These are phyloP conservation scores for Lampropteryx suffumata DNA, from an alignment of 2,888 invertebrate genomes.

Conservation along the genomic window DNA sequence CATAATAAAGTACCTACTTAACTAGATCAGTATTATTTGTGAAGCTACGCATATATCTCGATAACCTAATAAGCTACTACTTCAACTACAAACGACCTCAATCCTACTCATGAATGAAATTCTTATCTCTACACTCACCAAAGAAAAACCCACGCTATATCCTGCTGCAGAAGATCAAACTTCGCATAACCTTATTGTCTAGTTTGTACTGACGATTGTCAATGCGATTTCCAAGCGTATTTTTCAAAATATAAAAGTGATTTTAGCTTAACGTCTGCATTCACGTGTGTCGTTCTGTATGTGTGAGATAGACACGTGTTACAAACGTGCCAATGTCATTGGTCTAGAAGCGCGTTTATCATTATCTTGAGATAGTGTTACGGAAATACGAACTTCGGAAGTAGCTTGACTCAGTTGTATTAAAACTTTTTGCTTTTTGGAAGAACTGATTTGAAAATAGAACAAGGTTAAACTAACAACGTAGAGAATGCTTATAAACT, in stretches of 20 bases:
- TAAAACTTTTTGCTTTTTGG: no score
- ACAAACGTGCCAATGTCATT: constrained; percentile 39
- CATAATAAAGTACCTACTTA: no score
- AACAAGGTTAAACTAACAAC: no score
- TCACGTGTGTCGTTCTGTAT: constrained; percentile 10
- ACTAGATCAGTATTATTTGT: no score
- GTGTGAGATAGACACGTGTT: constrained; percentile 19
- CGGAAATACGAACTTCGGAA: background rate
- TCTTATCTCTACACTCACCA: constrained; percentile 8
- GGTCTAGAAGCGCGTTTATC: constrained; percentile 20
- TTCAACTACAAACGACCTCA: constrained; percentile 26
- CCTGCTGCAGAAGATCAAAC: background rate
- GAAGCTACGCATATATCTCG: no score
- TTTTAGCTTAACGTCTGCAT: background rate
- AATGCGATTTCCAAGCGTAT: background rate
- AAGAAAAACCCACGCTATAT: background rate
- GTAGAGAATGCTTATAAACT: no score
- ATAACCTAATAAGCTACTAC: background rate
- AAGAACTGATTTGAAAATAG: no score
- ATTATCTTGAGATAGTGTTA: constrained; percentile 10
- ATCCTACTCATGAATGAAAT: constrained; percentile 24
- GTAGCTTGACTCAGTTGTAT: background rate
- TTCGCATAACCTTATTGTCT: background rate
- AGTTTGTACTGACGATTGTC: background rate
- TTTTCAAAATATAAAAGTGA: background rate